phyloP scores from a whole-genome alignment of 2,797 vertebrate genomes.

The Chloroceryle amazona region DNA sequence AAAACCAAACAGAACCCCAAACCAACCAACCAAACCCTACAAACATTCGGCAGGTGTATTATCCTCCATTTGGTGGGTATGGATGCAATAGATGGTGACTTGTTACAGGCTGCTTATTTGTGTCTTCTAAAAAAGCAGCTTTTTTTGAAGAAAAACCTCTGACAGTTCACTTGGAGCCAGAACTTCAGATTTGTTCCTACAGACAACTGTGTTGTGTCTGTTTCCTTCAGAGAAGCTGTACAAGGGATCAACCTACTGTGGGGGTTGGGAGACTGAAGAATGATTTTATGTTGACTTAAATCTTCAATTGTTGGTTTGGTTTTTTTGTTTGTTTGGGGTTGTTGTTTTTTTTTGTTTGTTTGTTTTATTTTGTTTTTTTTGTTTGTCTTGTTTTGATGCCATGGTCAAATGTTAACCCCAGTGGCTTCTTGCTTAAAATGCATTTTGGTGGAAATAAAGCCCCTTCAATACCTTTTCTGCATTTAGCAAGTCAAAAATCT shows the following conservation, averaged over 20 bases:
- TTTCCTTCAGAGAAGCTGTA: too few relatives aligned
- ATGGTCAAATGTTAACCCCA: neutral
- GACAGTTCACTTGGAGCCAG: neutral
- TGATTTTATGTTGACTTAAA: neutral
- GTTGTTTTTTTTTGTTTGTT: too few relatives aligned
- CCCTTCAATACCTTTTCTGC: neutral
- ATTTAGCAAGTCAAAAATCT: neutral
- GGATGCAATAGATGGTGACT: rapidly evolving
- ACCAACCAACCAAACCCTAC: neutral
- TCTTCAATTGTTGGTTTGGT: neutral
- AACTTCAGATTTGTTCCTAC: neutral
- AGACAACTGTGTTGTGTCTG: neutral
- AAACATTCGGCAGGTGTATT: neutral
- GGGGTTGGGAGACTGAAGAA: neutral
- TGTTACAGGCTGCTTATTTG: neutral
- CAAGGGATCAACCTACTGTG: neutral
- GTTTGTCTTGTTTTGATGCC: neutral
- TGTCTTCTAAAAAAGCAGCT: neutral
- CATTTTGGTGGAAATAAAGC: neutral
- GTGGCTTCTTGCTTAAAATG: neutral
- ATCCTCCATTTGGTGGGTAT: neutral
- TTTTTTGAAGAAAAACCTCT: neutral
- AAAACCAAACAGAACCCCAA: neutral
- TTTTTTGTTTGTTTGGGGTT: too few relatives aligned
- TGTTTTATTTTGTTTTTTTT: too few relatives aligned